Conservation (phyloP, 2,888 invertebrate species). For the Scaptomyza reducta region DNA sequence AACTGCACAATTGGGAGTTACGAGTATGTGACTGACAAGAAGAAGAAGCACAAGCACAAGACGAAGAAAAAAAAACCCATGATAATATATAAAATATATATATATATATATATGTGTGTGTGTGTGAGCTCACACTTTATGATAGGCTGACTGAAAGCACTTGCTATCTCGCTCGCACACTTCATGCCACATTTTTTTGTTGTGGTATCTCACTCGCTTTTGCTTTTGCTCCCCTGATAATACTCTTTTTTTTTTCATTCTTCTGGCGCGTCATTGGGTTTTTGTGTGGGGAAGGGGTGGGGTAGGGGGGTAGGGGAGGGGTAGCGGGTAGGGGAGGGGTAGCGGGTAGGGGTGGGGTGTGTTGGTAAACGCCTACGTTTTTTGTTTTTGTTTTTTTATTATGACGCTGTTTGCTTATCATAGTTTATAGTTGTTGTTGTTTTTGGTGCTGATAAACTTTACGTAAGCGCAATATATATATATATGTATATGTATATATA, state of each 20-base stretch:
- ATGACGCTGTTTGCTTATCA: constrained; percentile 73
- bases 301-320: too few species aligned
- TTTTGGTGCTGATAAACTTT: constrained; percentile 61
- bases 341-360: constrained; percentile 5
- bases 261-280: too few species aligned
- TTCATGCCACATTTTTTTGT: background rate
- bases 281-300: too few species aligned
- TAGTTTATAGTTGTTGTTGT: constrained; percentile 63
- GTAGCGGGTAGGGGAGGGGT: too few species aligned
- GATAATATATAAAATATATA: background rate
- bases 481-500: background rate
- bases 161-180: constrained; percentile 32
- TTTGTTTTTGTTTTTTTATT: constrained; percentile 50
- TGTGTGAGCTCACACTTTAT: constrained; percentile 34
- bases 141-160: constrained; percentile 42
- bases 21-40: constrained; percentile 65
- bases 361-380: constrained; percentile 79
- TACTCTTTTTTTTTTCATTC: constrained; percentile 41
- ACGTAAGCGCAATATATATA: constrained; percentile 44
- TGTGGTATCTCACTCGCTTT: constrained; percentile 11
- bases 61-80: background rate
- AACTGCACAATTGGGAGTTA: constrained; percentile 78
- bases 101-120: too few species aligned
- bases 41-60: constrained; percentile 1
- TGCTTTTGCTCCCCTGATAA: constrained; percentile 60